These are phyloP conservation scores for Eristalinus aeneus DNA, from an alignment of 2,888 invertebrate genomes.

Conservation along the genomic window DNA sequence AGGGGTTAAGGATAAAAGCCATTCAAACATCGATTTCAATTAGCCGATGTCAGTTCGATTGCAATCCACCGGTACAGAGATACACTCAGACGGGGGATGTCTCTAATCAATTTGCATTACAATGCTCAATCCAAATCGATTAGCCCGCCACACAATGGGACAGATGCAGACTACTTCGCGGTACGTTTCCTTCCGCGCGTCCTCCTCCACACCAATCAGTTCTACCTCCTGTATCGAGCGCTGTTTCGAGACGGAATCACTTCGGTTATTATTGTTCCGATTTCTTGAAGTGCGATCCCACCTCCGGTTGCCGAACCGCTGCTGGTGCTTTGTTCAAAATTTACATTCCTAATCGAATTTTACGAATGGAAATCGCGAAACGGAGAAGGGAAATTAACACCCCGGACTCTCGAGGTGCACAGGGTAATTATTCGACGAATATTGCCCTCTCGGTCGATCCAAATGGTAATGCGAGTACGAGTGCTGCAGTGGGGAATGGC, in stretches of 20 bases:
- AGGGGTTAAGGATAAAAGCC: not conserved
- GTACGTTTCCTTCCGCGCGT: not conserved
- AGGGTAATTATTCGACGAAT: conserved; percentile 60
- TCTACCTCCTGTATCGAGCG: conserved; percentile 25
- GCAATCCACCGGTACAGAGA: conserved; percentile 40
- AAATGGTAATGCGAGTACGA: conserved; percentile 56
- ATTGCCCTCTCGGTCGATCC: conserved; percentile 34
- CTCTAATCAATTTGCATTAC: conserved; percentile 60
- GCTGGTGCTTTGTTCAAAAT: conserved; percentile 36
- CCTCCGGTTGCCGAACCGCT: not conserved
- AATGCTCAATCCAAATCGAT: conserved; percentile 62
- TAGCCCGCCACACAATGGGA: conserved; percentile 37
- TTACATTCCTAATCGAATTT: conserved; percentile 66
- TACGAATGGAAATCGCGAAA: conserved; percentile 51
- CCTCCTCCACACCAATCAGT: conserved; percentile 26
- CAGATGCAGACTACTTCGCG: conserved; percentile 16
- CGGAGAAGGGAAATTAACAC: conserved; percentile 54
- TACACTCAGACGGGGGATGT: conserved; percentile 55
- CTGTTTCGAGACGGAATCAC: conserved; percentile 29
- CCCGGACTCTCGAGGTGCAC: conserved; percentile 54
- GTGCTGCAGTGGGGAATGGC: conserved; percentile 12
- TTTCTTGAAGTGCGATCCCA: conserved; percentile 38
- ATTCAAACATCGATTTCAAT: conserved; percentile 60
- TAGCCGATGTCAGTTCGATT: conserved; percentile 52
- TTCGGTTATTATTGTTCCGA: conserved; percentile 64